Percentiles rank a stretch among this genome's conserved stretches.
phyloP scores from a whole-genome alignment of 2,113 vertebrate genomes.

The Nannospalax galili region DNA sequence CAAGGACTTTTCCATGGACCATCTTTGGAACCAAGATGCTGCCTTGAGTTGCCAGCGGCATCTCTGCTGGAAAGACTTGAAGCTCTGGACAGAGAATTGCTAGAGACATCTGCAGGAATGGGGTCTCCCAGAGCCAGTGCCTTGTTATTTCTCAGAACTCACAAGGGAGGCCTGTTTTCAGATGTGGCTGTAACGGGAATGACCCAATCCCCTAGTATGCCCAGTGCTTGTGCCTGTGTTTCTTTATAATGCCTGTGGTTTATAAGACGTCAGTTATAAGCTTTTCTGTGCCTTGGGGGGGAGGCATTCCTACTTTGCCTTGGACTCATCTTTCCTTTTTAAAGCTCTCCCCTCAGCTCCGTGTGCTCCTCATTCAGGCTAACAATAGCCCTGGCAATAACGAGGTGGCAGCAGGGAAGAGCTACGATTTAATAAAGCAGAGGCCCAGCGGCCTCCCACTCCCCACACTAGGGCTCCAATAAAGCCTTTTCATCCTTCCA shows the following conservation, averaged over 20 bases:
- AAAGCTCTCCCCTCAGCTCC: slow-evolving; percentile 12
- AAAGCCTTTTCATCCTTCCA: slow-evolving; percentile 53
- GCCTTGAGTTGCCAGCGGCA: background rate
- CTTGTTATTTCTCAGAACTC: slow-evolving; percentile 1
- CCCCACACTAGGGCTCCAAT: slow-evolving; percentile 42
- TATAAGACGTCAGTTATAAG: accelerated
- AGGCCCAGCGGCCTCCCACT: slow-evolving; percentile 1
- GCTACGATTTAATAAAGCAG: slow-evolving; percentile 68
- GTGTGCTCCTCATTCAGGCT: slow-evolving; percentile 42
- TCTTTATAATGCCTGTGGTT: background rate
- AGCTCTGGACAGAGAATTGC: background rate
- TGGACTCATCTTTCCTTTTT: slow-evolving; percentile 40
- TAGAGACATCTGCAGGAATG: background rate
- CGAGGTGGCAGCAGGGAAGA: slow-evolving; percentile 63
- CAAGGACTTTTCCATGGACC: accelerated
- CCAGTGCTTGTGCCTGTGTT: background rate
- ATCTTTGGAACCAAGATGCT: background rate
- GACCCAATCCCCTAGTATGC: background rate
- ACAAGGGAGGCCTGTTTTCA: background rate
- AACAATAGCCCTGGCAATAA: slow-evolving; percentile 62
- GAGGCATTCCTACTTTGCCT: background rate
- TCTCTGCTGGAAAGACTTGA: background rate
- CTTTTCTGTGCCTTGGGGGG: background rate
- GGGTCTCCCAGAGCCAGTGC: background rate
- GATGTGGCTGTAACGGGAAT: accelerated